A percentile compares a stretch with the other conserved stretches of the same genome.
phyloP scores from a whole-genome alignment of 2,888 invertebrate species.

The Pardosa pseudoannulata region DNA sequence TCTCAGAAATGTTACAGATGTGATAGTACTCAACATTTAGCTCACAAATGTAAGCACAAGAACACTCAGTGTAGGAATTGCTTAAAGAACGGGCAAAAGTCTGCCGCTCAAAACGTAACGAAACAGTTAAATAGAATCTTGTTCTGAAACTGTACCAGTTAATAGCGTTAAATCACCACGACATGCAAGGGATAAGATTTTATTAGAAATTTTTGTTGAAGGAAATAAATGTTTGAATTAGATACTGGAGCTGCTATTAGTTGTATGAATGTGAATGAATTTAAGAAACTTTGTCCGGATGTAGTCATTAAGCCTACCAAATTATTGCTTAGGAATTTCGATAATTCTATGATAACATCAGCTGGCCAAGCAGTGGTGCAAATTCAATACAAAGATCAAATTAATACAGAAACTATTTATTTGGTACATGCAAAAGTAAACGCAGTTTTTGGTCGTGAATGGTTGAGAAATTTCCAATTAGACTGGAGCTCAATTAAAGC shows the following conservation, averaged over 20 bases:
- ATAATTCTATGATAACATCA: constrained; percentile 49
- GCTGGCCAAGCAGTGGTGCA: constrained; percentile 49
- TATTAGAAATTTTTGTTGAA: constrained; percentile 54
- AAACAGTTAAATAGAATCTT: constrained; percentile 39
- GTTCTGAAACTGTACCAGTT: constrained; percentile 50
- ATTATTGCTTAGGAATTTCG: constrained; percentile 48
- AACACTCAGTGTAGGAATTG: constrained; percentile 51
- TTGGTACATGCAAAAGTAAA: constrained; percentile 47
- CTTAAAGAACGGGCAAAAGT: constrained; percentile 44
- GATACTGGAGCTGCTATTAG: constrained; percentile 45
- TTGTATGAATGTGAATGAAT: constrained; percentile 46
- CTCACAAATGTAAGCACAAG: constrained; percentile 54
- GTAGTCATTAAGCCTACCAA: constrained; percentile 44
- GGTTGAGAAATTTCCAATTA: constrained; percentile 46
- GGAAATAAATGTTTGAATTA: constrained; percentile 46
- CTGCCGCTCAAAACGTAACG: constrained; percentile 1
- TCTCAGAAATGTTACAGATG: constrained; percentile 55
- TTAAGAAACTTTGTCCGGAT: constrained; percentile 30
- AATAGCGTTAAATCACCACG: constrained; percentile 56
- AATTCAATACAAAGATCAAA: constrained; percentile 51
- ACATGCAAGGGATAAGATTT: constrained; percentile 57
- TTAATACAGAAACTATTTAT: constrained; percentile 48
- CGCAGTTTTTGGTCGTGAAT: constrained; percentile 47
- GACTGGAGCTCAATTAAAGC: constrained; percentile 46
- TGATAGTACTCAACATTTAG: constrained; percentile 57